Percentiles rank a stretch among this genome's conserved stretches.
Conservation (phyloP, 2,797 vertebrate species). For the Falco novaeseelandiae region DNA sequence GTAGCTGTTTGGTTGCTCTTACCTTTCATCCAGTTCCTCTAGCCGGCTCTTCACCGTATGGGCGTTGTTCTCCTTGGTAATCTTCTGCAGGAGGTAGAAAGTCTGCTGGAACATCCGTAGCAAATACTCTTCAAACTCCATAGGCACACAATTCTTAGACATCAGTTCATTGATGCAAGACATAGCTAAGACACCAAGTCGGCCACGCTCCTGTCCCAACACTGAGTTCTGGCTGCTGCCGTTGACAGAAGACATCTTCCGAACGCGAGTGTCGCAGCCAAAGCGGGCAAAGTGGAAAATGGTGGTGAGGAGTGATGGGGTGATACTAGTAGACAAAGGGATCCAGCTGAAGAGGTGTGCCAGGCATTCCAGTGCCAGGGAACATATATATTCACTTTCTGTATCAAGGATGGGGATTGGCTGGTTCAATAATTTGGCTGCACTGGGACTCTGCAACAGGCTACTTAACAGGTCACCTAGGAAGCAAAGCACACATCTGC, state of each 20-base stretch:
- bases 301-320: conserved; percentile 93
- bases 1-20: conserved; percentile 5
- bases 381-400: conserved; percentile 92
- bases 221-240: conserved; percentile 77
- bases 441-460: conserved; percentile 89
- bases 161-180: conserved; percentile 98
- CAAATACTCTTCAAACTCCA: conserved; percentile 98
- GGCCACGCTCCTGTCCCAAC: conserved; percentile 84
- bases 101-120: conserved; percentile 99
- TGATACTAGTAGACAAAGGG: conserved; percentile 95
- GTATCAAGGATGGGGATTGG: conserved; percentile 89
- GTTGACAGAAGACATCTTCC: conserved; percentile 81
- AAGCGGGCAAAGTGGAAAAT: conserved; percentile 98
- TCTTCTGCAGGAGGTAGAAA: conserved; percentile 97
- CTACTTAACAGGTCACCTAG: conserved; percentile 87
- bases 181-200: conserved; percentile 94
- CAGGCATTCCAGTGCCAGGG: conserved; percentile 93
- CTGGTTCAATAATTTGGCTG: conserved; percentile 89
- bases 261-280: conserved; percentile 88
- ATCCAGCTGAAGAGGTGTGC: conserved; percentile 99
- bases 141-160: conserved; percentile 98
- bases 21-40: conserved; percentile 98
- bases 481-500: background rate
- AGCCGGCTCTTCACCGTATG: conserved; percentile 92
- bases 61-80: conserved; percentile 90